Base-by-base conservation (phyloP, 1,140 invertebrate species). In the Myzus persicae region DNA sequence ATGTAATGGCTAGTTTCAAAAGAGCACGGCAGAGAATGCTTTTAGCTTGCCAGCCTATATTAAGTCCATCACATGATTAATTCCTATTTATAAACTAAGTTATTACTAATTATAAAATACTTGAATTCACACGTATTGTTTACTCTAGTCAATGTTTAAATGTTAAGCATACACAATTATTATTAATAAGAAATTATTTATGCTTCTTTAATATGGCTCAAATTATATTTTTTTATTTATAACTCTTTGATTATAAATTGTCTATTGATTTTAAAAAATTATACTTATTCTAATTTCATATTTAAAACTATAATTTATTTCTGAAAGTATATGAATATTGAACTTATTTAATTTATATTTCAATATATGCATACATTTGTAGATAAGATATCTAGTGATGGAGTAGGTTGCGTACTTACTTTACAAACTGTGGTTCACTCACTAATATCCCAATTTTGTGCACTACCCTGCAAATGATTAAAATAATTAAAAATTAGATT, bases 1-100 rank as follows among this genome's bases (percentile, higher is more conserved):
- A 94, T 94, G 95, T 96, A 51, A 94, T 96, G 44, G 94, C 94
- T 51, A 95, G 95, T 51, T 96, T 96, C 93, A 95, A 95, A 94
- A 95, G 94, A 59, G 96, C 96, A 1, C 95, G 95, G 46, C 95
- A 96, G 94, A 94, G 95, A 38, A 96, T 96, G 96, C 94, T 96
- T 59, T 90, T 94, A 51, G 94, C 93, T 42, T 67, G 93, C 18
- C 82, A 94, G 44, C 92, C 93, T 67, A 88, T 93, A 67, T 88
- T 93, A 67, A 89, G 84, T 89, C 51, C 93, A 38, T 67, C 67
- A 42, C 59, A 89, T 46, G 51, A 87, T 51, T 85, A 88, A 51
- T 31, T 42, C 2, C 6, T 82, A 38, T 54, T 93, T 84, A 54
- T 54, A 85, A 85, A 18, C 11, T 44, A 46, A 36, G 26, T 81